Evolutionary conservation across 1,140 invertebrate species (phyloP), one percentile per base, ranked within the genome.

Genomic region (Mya arenaria): DNA sequence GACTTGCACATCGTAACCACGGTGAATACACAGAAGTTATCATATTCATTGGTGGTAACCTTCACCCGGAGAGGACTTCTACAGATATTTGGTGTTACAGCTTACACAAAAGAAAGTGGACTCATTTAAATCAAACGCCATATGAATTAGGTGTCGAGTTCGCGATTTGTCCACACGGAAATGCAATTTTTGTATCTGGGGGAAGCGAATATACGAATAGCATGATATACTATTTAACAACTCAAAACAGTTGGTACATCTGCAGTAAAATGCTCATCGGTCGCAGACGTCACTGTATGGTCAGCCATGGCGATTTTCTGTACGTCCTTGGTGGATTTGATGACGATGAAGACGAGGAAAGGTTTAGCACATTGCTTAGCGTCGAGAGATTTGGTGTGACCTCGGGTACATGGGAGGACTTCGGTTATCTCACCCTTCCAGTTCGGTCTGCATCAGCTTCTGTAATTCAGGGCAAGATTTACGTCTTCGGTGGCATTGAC

Each of bases 261-360:
- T 82, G 84, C 48, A 68, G 79, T 2, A 69, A 84, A 28, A 88
- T 88, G 85, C 68, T 81, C 6, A 82, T 86, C 19, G 77, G 84
- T 32, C 75, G 87, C 23, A 63, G 85, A 19, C 81, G 84, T 41
- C 86, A 88, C 66, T 86, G 85, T 36, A 86, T 88, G 87, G 81
- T 87, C 39, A 81, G 85, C 15, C 72, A 69, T 23, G 78, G 69
- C 32, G 82, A 84, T 60, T 80, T 52, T 39, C 41, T 87, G 5
- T 86, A 87, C 58, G 83, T 84, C n/a, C 79, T 88, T 6, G 86
- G 87, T 52, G 87, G 87, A 19, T 88, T 82, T 82, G 86, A 85
- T 66, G n/a, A n/a, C n/a, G 82, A 86, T 37, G 86, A 83, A 56
- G 83, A 80, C n/a, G 72, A 77, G n/a, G 77, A 84, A 28, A 71